Conservation (phyloP, 2,113 vertebrate genomes). For the Chunga burmeisteri region DNA sequence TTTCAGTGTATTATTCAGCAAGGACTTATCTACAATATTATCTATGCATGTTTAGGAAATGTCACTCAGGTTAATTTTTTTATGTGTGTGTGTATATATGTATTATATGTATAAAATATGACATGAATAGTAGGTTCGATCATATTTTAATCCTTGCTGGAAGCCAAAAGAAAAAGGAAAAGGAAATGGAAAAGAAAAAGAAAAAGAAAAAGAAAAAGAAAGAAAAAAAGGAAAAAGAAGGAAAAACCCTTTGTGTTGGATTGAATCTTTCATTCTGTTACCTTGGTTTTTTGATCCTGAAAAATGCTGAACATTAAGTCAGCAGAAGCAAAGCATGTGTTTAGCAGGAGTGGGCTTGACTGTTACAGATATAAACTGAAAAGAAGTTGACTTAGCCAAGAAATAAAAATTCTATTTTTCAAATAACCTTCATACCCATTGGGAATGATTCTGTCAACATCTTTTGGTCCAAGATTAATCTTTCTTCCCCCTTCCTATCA, state of each 20-base stretch:
- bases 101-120: background rate
- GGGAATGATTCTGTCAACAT: constrained; percentile 35
- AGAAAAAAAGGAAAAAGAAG: too few relatives aligned
- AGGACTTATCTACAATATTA: background rate
- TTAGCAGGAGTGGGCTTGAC: background rate
- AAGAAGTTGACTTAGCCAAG: constrained; percentile 21
- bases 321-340: background rate
- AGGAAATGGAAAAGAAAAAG: background rate
- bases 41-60: background rate
- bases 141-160: background rate
- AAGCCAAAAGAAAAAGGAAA: background rate
- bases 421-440: constrained; percentile 1
- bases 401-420: constrained; percentile 13
- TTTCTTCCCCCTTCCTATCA: background rate
- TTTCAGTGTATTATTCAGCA: background rate
- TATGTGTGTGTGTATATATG: too few relatives aligned
- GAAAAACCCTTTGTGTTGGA: background rate
- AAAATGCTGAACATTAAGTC: background rate
- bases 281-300: background rate
- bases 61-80: background rate
- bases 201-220: fast-evolving
- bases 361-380: background rate
- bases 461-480: constrained; percentile 24
- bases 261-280: background rate
- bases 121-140: background rate